phyloP scores from a whole-genome alignment of 2,113 vertebrate species.

The Tenrec ecaudatus region DNA sequence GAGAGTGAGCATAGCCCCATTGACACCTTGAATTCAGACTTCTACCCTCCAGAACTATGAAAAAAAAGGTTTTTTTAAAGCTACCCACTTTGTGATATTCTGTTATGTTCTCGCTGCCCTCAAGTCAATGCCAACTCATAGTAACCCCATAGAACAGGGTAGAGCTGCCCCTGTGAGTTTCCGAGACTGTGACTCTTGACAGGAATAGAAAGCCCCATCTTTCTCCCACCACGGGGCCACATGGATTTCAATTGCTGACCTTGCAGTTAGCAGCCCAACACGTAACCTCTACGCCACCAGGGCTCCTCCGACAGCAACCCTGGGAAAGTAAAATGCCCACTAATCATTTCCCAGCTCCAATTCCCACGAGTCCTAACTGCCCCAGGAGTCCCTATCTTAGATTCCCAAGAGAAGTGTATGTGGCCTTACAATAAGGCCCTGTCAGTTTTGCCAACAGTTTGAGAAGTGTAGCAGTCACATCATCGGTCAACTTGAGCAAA shows the following conservation, averaged over 20 bases:
- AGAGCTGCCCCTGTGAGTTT: too few species aligned
- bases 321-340: neutral
- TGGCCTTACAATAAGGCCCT: neutral
- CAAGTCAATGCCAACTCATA: too few species aligned
- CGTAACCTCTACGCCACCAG: too few species aligned
- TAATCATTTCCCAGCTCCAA: neutral
- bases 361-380: neutral
- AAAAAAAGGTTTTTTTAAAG: neutral
- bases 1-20: neutral
- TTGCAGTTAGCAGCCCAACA: too few species aligned
- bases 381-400: neutral
- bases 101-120: too few species aligned
- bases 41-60: neutral
- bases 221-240: too few species aligned
- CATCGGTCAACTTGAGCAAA: too few species aligned
- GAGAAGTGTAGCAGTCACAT: neutral
- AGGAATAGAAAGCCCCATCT: too few species aligned
- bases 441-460: neutral
- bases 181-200: too few species aligned
- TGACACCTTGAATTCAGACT: neutral
- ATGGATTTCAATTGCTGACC: too few species aligned
- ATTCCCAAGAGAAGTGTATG: neutral
- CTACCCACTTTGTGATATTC: too few species aligned
- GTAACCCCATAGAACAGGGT: too few species aligned
- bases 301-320: neutral